Base-by-base conservation (phyloP, 2,888 invertebrate genomes). In the Tetropium fuscum region DNA sequence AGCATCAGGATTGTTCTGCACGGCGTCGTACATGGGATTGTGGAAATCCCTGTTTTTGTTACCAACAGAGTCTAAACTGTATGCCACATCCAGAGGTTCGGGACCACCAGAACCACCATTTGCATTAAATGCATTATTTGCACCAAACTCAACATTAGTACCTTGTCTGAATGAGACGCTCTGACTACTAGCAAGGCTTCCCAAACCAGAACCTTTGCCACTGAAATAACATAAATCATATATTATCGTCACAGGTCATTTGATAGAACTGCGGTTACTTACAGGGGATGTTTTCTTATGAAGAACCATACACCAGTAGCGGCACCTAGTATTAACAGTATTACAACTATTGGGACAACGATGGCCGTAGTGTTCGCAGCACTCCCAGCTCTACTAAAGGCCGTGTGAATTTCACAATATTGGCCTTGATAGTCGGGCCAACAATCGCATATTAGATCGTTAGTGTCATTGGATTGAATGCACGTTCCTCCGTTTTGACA, bases 21-120 rank as follows among this genome's bases (percentile, higher is more conserved):
- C 92, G 43, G 94, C 95, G 77, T 98, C 98, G 82, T 98, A 98
- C 93, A 98, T 97, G 43, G 98, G 98, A 84, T 98, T 98, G 76
- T 94, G 93, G 85, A 98, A 98, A 83, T 98, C 97, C 49, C 97
- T 85, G 57, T 90, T 90, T 81, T 94, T 94, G 70, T 89, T 87
- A 70, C 86, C 85, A 1, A 91, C 87, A 63, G 93, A 91, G 74
- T 92, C 91, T 73, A 94, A 82, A 74, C 87, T 90, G 81, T 94
- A 94, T 58, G 92, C 93, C 32, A 89, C 88, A 75, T 93, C 94
- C 25, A 90, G 82, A 6, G 90, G 89, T 79, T 88, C 88, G 0
- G 82, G 78, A 77, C 82, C 80, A 51, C 84, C 78, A 66, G 75
- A 79, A 74, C 71, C 77, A 54, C 78, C 84, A 8, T 83, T 84